phyloP scores from a whole-genome alignment of 1,140 invertebrate species.

The Apolygus lucorum region DNA sequence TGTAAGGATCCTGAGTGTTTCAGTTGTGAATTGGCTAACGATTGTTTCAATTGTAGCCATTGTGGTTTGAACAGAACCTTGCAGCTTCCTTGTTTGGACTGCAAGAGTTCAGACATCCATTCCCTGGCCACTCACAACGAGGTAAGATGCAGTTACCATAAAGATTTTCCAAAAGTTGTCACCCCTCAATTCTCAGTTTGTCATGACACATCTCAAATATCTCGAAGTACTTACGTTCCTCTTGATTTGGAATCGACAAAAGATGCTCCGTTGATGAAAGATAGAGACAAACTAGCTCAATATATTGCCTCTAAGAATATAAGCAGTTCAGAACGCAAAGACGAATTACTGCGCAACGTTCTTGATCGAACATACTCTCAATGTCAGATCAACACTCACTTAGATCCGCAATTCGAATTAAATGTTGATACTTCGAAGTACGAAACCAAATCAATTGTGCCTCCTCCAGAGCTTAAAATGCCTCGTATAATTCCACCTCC shows the following conservation, averaged over 20 bases:
- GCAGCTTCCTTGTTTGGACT: not conserved
- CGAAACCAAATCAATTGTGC: not conserved
- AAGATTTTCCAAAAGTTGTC: not conserved
- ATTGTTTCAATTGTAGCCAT: not conserved
- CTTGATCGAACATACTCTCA: not conserved
- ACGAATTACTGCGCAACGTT: not conserved
- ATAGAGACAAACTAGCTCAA: not conserved
- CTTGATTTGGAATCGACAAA: too few species aligned
- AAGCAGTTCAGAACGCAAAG: not conserved
- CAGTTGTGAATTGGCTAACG: not conserved
- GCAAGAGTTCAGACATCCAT: not conserved
- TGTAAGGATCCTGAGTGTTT: not conserved
- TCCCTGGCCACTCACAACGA: not conserved
- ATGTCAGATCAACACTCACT: not conserved
- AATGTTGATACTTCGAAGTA: not conserved
- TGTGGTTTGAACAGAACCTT: not conserved
- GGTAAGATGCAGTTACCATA: not conserved
- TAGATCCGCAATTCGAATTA: not conserved
- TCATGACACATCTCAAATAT: too few species aligned
- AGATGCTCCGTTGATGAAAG: not conserved
- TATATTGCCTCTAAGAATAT: constrained; percentile 1
- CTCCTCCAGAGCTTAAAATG: not conserved
- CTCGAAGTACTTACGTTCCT: too few species aligned
- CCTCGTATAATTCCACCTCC: too few species aligned
- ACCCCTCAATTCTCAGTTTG: not conserved